Conservation (phyloP, 2,888 invertebrate species). For the Falcaria lacertinaria region DNA sequence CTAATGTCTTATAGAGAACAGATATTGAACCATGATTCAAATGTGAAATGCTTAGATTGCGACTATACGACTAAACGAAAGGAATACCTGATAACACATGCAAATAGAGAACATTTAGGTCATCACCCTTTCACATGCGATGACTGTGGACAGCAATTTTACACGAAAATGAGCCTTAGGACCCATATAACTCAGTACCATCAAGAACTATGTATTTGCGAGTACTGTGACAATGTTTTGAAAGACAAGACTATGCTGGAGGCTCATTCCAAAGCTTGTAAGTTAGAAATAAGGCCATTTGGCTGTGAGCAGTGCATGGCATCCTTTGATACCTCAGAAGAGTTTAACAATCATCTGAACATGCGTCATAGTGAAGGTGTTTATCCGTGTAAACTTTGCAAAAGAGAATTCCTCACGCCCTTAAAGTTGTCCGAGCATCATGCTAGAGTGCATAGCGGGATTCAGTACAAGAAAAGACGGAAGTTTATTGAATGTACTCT, state of each 20-base stretch:
- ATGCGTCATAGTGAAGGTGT: constrained; percentile 33
- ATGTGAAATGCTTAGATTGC: constrained; percentile 44
- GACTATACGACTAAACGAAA: constrained; percentile 45
- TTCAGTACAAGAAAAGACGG: constrained; percentile 41
- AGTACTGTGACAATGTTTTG: constrained; percentile 41
- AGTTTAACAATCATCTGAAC: constrained; percentile 30
- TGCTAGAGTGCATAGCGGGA: constrained; percentile 37
- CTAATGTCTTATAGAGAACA: constrained; percentile 45
- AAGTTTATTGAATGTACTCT: constrained; percentile 44
- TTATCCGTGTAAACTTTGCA: constrained; percentile 38
- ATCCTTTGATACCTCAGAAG: constrained; percentile 34
- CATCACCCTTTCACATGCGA: constrained; percentile 48
- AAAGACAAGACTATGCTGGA: constrained; percentile 25
- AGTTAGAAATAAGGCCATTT: constrained; percentile 21
- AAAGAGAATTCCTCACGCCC: constrained; percentile 33
- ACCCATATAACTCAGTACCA: constrained; percentile 45
- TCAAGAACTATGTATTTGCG: constrained; percentile 32
- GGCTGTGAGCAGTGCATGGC: constrained; percentile 36
- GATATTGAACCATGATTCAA: constrained; percentile 27
- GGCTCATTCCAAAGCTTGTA: constrained; percentile 34
- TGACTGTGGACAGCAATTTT: constrained; percentile 45
- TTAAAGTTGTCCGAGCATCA: constrained; percentile 38
- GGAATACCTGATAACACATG: constrained; percentile 43
- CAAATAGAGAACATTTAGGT: constrained; percentile 48
- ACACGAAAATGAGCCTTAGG: constrained; percentile 41